Conservation (phyloP, 2,888 invertebrate species). For the Podotricha telesiphe region DNA sequence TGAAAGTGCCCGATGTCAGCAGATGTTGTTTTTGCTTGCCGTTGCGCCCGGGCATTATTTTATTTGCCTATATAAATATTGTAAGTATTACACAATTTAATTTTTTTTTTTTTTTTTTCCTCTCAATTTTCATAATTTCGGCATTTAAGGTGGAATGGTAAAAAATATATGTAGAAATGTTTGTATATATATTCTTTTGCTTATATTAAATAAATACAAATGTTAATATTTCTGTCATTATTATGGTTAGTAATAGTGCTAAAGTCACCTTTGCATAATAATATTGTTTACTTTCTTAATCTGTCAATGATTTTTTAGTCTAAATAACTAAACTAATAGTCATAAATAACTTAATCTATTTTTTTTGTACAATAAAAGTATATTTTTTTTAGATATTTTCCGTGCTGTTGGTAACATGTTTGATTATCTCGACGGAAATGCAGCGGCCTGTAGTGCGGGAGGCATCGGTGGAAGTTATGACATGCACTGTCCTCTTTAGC, state of each 20-base stretch:
- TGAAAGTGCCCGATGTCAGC: slow-evolving; percentile 68
- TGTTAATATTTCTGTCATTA: too few species aligned
- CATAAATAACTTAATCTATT: background rate
- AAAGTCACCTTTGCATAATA: too few species aligned
- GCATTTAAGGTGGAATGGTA: too few species aligned
- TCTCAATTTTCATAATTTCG: too few species aligned
- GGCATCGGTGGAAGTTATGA: slow-evolving; percentile 62
- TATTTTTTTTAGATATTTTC: slow-evolving; percentile 60
- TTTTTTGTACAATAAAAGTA: background rate
- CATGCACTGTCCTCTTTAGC: slow-evolving; percentile 69
- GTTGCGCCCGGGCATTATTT: slow-evolving; percentile 69
- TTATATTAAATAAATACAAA: too few species aligned
- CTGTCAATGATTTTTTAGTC: too few species aligned
- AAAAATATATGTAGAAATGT: too few species aligned
- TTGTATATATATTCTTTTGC: too few species aligned
- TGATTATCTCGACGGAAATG: slow-evolving; percentile 67
- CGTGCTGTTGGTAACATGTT: slow-evolving; percentile 58
- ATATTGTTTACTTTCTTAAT: too few species aligned
- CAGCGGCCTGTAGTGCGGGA: slow-evolving; percentile 56
- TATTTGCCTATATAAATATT: slow-evolving; percentile 72
- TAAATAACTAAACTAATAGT: too few species aligned
- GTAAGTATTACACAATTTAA: slow-evolving; percentile 59
- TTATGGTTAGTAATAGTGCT: too few species aligned
- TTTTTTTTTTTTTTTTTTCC: background rate
- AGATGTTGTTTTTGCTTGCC: slow-evolving; percentile 74